Evolutionary conservation across 2,113 vertebrate species (phyloP).

Genomic region (Grallaria varia): DNA sequence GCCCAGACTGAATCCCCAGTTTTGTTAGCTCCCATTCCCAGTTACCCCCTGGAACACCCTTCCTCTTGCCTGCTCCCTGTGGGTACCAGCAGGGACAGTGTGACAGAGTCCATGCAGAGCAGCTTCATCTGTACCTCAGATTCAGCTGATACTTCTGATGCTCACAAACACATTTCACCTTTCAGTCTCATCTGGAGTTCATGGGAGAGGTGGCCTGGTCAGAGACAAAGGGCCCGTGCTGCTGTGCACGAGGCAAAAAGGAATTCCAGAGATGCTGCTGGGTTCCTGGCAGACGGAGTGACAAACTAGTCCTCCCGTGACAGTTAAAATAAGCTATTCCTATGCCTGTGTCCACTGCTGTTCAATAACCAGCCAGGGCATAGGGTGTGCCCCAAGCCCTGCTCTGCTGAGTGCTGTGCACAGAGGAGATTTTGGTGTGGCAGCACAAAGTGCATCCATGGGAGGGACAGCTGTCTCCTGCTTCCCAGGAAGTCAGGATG

Average conservation of each 20-base stretch:
- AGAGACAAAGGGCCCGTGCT: background rate
- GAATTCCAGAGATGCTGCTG: background rate
- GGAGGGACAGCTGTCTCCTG: background rate
- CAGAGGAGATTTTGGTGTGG: background rate
- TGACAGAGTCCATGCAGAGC: background rate
- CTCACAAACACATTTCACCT: background rate
- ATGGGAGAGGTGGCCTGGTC: background rate
- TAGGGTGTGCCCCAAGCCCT: too few relatives aligned
- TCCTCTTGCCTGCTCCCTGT: background rate
- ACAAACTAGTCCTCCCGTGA: background rate
- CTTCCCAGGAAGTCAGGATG: background rate
- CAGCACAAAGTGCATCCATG: background rate
- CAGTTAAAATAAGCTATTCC: fast-evolving
- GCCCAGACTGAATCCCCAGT: background rate
- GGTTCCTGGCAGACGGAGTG: background rate
- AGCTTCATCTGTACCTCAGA: background rate
- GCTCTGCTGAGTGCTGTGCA: background rate
- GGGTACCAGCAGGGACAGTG: background rate
- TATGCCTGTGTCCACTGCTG: fast-evolving
- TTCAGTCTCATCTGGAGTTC: background rate
- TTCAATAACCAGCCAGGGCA: background rate
- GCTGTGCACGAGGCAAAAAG: background rate
- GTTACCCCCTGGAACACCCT: background rate
- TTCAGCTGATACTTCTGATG: background rate
- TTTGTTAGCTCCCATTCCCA: background rate